Evolutionary conservation across 2,113 vertebrate genomes (phyloP).

Genomic region (Pholis gunnellus): DNA sequence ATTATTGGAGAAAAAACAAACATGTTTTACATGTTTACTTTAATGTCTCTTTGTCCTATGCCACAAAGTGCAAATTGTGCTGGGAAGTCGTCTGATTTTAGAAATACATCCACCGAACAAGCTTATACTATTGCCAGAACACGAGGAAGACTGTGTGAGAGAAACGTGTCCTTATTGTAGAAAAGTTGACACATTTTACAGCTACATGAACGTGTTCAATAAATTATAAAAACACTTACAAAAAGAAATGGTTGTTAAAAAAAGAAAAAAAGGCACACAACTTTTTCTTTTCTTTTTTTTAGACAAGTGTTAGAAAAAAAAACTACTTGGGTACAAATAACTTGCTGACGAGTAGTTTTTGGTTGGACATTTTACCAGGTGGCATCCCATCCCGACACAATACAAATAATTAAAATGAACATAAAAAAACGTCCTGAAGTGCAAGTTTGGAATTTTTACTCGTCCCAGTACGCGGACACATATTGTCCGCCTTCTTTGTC

Average conservation of each 20-base stretch:
- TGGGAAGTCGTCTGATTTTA: constrained; percentile 74
- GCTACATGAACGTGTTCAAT: constrained; percentile 83
- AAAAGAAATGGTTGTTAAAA: constrained; percentile 86
- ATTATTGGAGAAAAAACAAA: constrained; percentile 9
- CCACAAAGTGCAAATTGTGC: constrained; percentile 78
- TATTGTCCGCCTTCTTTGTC: constrained; percentile 25
- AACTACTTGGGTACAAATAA: constrained; percentile 80
- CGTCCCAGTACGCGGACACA: constrained; percentile 53
- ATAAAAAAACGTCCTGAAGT: constrained; percentile 71
- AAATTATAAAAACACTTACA: constrained; percentile 85
- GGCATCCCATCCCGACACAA: constrained; percentile 42
- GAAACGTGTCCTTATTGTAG: constrained; percentile 76
- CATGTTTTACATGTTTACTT: constrained; percentile 22
- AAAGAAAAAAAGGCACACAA: constrained; percentile 91
- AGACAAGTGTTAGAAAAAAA: constrained; percentile 83
- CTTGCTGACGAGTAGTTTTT: constrained; percentile 82
- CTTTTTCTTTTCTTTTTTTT: constrained; percentile 76
- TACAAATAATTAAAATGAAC: constrained; percentile 49
- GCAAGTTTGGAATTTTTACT: constrained; percentile 66
- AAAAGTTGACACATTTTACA: constrained; percentile 75
- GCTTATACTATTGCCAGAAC: constrained; percentile 88
- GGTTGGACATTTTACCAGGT: constrained; percentile 78
- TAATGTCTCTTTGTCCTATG: constrained; percentile 34
- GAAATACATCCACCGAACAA: constrained; percentile 61
- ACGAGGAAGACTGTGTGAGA: constrained; percentile 90